A percentile compares a stretch with the other conserved stretches of the same genome.
Conservation (phyloP, 2,888 invertebrate species). For the Dolichopus griseipennis region DNA sequence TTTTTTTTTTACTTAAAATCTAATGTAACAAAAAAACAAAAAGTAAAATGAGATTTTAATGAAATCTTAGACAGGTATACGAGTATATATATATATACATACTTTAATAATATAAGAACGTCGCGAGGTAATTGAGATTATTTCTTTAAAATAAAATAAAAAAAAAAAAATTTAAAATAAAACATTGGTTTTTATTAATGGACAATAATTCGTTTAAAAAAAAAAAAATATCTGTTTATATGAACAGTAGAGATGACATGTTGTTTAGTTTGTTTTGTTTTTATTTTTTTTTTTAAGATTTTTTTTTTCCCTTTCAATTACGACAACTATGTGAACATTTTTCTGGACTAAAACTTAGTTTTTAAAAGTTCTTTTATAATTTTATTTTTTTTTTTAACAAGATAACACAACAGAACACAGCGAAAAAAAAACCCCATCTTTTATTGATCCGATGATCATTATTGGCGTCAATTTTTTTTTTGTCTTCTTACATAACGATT, state of each 20-base stretch:
- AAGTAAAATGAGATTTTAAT: conserved; percentile 1
- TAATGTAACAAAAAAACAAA: background rate
- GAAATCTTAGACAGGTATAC: background rate
- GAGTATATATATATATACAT: too few species aligned
- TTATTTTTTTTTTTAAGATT: background rate
- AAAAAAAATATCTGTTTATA: background rate
- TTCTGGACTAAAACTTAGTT: background rate
- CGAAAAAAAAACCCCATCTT: background rate
- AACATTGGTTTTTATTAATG: background rate
- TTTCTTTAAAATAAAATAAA: background rate
- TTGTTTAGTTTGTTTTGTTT: background rate
- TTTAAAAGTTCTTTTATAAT: background rate
- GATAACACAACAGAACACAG: background rate
- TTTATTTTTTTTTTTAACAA: background rate
- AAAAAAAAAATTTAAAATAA: background rate
- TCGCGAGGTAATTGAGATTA: conserved; percentile 6
- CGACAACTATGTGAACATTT: background rate
- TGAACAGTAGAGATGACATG: background rate
- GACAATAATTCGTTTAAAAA: background rate
- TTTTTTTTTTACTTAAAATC: background rate
- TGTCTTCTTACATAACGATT: background rate
- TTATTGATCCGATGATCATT: background rate
- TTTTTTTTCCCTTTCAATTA: background rate
- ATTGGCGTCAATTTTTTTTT: conserved; percentile 2
- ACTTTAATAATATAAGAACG: background rate